Evolutionary conservation across 64 coral and sea anemone species (phyloP), one percentile per base, ranked within the genome.

Genomic region (Orbicella faveolata): DNA sequence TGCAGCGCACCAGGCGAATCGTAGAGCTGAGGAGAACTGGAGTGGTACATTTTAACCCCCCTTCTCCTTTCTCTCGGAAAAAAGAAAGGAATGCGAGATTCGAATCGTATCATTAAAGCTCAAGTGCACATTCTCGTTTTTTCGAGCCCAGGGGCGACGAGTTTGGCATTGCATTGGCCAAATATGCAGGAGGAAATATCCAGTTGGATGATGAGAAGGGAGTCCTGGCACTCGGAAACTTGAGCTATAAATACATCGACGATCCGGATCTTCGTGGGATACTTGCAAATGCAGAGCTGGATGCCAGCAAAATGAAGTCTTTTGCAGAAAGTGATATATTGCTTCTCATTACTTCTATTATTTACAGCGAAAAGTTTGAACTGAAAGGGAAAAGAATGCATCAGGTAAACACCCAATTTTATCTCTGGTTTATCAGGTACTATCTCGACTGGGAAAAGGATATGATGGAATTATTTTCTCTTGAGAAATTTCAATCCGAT

Each of bases 291-390:
- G 18, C 64, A 25, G 63, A 8, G 10, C 63, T 85, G 64, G 82
- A 85, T 21, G 11, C 7, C 20, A 34, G 15, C 0, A 72, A 52
- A 39, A 73, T 85, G 82, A 15, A 8, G 10, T 4, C 1, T 26
- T 52, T 33, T 20, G 23, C n/a, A 33, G 52, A 79, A 12, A 2
- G 20, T 6, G 67, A 55, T 23, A 10, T 34, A 8, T n/a, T 79
- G 25, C 52, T 59, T 79, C 77, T 79, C 16, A 61, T 79, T 15
- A 79, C 77, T 55, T 61, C 77, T 30, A 52, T 79, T 9, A 12
- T 79, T 57, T 79, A 79, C 77, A 79, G 77, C 19, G 77, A 79
- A 11, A 79, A 59, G 9, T 59, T 79, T 55, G 77, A 79, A 15
- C 0, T 57, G 9, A 25, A n/a, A 15, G 48, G 77, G 10, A 0